Evolutionary conservation across 2,888 invertebrate species (phyloP), one percentile per base, ranked within the genome.

Genomic region (Heliconius erato): DNA sequence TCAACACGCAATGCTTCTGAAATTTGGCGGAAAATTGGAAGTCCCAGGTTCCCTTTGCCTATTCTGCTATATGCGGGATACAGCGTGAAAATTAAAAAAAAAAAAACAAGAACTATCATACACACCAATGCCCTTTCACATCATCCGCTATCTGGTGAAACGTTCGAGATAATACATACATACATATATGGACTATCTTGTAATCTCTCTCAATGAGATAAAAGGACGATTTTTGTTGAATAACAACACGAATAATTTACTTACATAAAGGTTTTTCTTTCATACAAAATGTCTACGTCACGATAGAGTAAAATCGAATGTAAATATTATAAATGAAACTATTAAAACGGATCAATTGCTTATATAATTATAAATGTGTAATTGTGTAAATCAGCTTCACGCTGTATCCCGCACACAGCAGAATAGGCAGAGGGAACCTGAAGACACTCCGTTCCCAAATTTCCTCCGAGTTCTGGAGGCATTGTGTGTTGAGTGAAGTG

Each of bases 161-260:
- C 28, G 14, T 78, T 44, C 4, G 44, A 78, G 67, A 76, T 35
- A 65, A 23, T 49, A 49, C 14, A 49, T 49, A 49, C 49, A 6
- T 49, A 49, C 49, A 19, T 49, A 49, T 49, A 35, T 26, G 12
- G 28, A 28, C 67, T 78, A 78, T 68, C 78, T 68, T 7, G 76
- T 78, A 32, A 78, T 78, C 78, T 78, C n/a, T 26, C 23, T 23
- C 77, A 78, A 49, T 67, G 28, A 32, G 78, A 78, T 78, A 78
- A 68, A 65, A 49, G 19, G 19, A 32, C 28, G 23, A 78, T 78
- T 49, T 76, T 63, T 63, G 26, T 40, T 67, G n/a, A n/a, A 78
- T 78, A 78, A 78, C 44, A 77, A 12, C 12, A 16, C 14, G 49
- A 49, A 71, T n/a, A 71, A 1, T n/a, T 7, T 63, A 63, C 44